These are phyloP conservation scores for Sphaeridia pumilis DNA, from an alignment of 2,888 invertebrate genomes.

Conservation along the genomic window DNA sequence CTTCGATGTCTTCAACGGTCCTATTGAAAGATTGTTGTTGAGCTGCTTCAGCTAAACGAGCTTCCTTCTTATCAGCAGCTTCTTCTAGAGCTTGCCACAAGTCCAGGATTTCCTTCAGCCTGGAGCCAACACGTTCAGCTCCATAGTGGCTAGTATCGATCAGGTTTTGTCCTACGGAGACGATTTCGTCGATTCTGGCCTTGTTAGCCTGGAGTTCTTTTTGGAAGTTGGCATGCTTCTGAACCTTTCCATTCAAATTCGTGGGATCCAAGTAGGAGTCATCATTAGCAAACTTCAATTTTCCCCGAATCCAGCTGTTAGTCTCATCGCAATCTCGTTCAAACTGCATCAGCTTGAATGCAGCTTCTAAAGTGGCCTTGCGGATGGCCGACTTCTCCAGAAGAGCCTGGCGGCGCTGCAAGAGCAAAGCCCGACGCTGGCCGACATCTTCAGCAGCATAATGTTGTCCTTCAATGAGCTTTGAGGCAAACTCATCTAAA, in stretches of 20 bases:
- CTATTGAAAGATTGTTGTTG: conserved; percentile 98
- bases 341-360: conserved; percentile 92
- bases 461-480: conserved; percentile 93
- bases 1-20: conserved; percentile 93
- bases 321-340: conserved; percentile 98
- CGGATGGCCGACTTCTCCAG: conserved; percentile 80
- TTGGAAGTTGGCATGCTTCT: conserved; percentile 97
- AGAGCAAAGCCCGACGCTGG: conserved; percentile 73
- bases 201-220: conserved; percentile 95
- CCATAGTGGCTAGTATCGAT: conserved; percentile 87
- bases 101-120: conserved; percentile 79
- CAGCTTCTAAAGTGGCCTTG: conserved; percentile 80
- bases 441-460: conserved; percentile 98
- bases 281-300: conserved; percentile 90
- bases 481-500: conserved; percentile 93
- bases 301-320: conserved; percentile 98
- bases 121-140: conserved; percentile 62
- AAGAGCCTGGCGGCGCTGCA: conserved; percentile 75
- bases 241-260: conserved; percentile 93
- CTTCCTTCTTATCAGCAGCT: conserved; percentile 85
- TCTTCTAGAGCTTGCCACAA: conserved; percentile 83
- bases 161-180: conserved; percentile 71
- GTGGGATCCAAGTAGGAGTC: conserved; percentile 94
- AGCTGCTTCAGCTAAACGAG: conserved; percentile 80
- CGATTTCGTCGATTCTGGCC: conserved; percentile 88